Evolutionary conservation across 2,797 vertebrate species (phyloP).

Genomic region (Cheirogaleus major): DNA sequence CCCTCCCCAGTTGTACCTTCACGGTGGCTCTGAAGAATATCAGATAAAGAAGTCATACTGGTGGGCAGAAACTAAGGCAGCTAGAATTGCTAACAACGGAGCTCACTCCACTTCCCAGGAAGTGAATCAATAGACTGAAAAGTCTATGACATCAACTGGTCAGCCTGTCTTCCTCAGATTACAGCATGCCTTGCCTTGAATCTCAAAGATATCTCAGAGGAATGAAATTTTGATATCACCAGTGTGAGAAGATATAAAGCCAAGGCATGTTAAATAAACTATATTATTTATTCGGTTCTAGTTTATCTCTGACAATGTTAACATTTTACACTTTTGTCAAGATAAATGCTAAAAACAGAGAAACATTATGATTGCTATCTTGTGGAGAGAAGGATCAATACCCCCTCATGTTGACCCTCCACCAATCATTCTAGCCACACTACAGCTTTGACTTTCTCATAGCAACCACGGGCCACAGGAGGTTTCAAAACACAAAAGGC

Average conservation of each 20-base stretch:
- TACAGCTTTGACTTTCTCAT: slow-evolving; percentile 11
- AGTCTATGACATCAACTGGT: neutral
- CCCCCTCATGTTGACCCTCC: neutral
- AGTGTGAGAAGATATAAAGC: neutral
- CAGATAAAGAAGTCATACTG: neutral
- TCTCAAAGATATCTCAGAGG: neutral
- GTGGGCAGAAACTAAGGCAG: neutral
- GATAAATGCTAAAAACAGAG: neutral
- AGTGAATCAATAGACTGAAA: neutral
- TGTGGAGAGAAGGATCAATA: neutral
- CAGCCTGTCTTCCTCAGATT: neutral
- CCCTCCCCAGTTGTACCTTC: neutral
- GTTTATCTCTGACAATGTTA: neutral
- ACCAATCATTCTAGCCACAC: neutral
- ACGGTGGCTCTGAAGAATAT: neutral
- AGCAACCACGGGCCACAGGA: neutral
- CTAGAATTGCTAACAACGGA: neutral
- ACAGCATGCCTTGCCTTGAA: neutral
- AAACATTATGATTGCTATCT: neutral
- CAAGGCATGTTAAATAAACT: neutral
- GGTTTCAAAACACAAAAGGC: neutral
- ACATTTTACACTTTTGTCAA: neutral
- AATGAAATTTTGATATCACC: neutral
- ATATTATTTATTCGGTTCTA: neutral
- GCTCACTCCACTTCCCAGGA: neutral